Evolutionary conservation across 2,113 vertebrate species (phyloP).

Genomic region (Peromyscus polionotus): DNA sequence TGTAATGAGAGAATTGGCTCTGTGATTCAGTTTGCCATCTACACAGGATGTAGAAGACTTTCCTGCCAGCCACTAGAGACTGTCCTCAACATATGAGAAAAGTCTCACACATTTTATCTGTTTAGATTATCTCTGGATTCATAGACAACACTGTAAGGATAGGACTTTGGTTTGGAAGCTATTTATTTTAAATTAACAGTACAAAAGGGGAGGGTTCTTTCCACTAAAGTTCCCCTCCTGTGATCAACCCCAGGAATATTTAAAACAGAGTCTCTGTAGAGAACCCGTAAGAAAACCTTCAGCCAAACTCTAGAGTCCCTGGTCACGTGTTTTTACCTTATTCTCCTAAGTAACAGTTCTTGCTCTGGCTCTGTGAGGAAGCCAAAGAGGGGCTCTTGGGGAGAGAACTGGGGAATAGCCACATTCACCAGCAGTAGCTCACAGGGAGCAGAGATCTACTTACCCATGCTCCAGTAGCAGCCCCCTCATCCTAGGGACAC

Average conservation of each 20-base stretch:
- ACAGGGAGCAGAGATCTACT: not conserved
- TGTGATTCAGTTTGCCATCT: not conserved
- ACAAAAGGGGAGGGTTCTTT: not conserved
- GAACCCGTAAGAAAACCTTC: not conserved
- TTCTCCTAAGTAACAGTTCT: not conserved
- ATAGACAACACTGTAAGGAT: constrained; percentile 18
- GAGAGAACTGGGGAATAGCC: no score
- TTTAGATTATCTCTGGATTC: constrained; percentile 16
- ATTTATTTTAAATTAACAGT: constrained; percentile 66
- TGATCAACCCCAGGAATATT: not conserved
- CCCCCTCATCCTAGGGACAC: not conserved
- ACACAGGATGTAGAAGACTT: not conserved
- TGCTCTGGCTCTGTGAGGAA: not conserved
- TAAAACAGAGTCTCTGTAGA: not conserved
- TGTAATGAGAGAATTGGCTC: not conserved
- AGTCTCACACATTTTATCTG: not conserved
- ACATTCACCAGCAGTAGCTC: not conserved
- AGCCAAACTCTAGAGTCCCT: not conserved
- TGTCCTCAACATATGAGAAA: not conserved
- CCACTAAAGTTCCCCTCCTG: not conserved
- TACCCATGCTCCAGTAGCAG: not conserved
- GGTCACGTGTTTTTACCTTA: not conserved
- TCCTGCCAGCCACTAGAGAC: not conserved
- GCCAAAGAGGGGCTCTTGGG: not conserved
- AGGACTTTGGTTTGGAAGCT: constrained; percentile 30